Conservation (phyloP, 2,113 vertebrate genomes). For the Thunnus maccoyii region DNA sequence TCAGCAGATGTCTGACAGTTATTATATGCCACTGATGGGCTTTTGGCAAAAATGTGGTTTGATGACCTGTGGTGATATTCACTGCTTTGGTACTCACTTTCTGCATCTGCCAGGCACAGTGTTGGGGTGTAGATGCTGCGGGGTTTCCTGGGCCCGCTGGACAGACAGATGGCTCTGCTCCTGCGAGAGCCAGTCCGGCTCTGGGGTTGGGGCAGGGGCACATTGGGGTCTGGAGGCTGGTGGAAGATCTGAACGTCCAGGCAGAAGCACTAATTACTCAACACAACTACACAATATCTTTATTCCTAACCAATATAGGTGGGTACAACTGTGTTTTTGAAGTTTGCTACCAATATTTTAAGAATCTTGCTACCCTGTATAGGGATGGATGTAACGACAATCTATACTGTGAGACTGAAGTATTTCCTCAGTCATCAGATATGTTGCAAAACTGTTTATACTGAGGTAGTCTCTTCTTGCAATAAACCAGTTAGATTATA, state of each 20-base stretch:
- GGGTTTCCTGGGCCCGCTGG: conserved; percentile 92
- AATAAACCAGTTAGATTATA: too few relatives aligned
- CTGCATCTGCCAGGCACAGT: conserved; percentile 93
- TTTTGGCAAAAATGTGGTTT: not conserved
- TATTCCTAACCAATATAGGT: not conserved
- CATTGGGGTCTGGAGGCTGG: conserved; percentile 93
- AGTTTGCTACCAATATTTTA: not conserved
- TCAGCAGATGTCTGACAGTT: conserved; percentile 22
- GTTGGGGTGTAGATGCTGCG: conserved; percentile 88
- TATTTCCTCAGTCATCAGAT: not conserved
- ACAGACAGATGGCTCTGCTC: conserved; percentile 93
- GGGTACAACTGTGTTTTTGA: not conserved
- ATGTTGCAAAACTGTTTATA: not conserved
- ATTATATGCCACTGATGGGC: not conserved
- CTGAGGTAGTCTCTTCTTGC: too few relatives aligned
- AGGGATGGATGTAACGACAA: not conserved
- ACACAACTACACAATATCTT: not conserved
- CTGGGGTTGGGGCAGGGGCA: conserved; percentile 94
- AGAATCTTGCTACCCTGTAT: not conserved
- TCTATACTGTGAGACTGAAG: not conserved
- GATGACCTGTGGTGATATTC: not conserved
- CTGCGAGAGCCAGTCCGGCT: conserved; percentile 88
- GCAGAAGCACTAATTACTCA: not conserved
- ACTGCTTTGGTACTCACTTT: conserved; percentile 88
- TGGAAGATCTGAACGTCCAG: conserved; percentile 89